Evolutionary conservation across 2,888 invertebrate genomes (phyloP).

Genomic region (Limnephilus lunatus): DNA sequence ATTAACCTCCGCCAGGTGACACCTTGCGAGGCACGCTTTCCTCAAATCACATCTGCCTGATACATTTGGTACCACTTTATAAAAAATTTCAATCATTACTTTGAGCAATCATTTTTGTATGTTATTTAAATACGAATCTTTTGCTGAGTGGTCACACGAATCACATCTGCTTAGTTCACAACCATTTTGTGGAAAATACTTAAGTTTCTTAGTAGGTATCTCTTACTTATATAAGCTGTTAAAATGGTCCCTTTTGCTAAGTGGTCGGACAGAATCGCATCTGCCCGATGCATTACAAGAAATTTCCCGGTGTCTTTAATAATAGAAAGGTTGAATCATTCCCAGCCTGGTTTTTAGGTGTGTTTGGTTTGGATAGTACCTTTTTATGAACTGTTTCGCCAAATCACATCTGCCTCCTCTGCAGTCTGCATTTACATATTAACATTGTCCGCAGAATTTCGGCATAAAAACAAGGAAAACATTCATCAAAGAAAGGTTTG

Average conservation of each 20-base stretch:
- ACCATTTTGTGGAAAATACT: neutral
- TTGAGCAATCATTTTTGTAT: neutral
- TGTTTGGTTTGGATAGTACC: neutral
- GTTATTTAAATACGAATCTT: neutral
- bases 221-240: neutral
- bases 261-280: neutral
- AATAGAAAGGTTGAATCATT: neutral
- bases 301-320: neutral
- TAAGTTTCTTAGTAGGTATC: neutral
- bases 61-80: neutral
- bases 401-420: constrained; percentile 43
- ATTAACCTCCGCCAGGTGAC: constrained; percentile 62
- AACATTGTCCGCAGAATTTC: constrained; percentile 54
- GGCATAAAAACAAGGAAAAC: constrained; percentile 61
- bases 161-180: neutral
- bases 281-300: constrained; percentile 15
- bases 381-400: constrained; percentile 20
- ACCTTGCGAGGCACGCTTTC: constrained; percentile 59
- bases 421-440: constrained; percentile 50
- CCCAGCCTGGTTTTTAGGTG: neutral
- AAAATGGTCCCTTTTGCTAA: neutral
- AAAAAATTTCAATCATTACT: neutral
- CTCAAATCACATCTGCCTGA: constrained; percentile 54
- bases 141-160: neutral
- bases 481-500: constrained; percentile 59